Evolutionary conservation across 2,113 vertebrate genomes (phyloP), one percentile per base, ranked within the genome.

Genomic region (Sardina pilchardus): DNA sequence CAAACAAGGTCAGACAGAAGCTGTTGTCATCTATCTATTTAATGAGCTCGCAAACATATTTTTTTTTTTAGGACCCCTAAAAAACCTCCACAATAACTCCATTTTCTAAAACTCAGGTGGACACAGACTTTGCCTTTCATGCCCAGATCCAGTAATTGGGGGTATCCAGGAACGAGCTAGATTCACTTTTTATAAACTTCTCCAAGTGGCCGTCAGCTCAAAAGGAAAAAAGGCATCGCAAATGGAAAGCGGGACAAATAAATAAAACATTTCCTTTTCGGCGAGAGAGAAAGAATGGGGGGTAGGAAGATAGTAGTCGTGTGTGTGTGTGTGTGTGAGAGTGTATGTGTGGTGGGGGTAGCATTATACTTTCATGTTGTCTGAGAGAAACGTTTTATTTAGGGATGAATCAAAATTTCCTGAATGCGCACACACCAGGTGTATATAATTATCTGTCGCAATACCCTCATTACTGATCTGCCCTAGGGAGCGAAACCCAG

Each of bases 381-480:
- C 90, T 91, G 87, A 86, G 91, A 6, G 83, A 90, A 89, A 88
- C 87, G 89, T 92, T 92, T 94, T 91, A 92, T 93, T 93, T 92
- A 87, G 83, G 91, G 93, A 94, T 93, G 91, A 94, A 93, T 93
- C 86, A 87, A 91, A 91, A 91, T 91, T 92, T 94, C 83, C 90
- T 88, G 89, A 92, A 87, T 92, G 88, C 71, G 89, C 87, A 93
- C 71, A 90, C 87, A 92, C 93, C 92, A 95, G 92, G 91, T 93
- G 94, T 91, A 90, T 89, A 94, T 94, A 95, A 95, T 96, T 95
- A 96, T 94, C 91, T 92, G 91, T 92, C 93, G 92, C 90, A 63
- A 84, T 90, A 88, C 91, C 91, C 92, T 95, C 92, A 92, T 94
- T 94, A 93, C 90, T 91, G 86, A 92, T 81, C 53, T 56, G 87